Evolutionary conservation across 2,888 invertebrate genomes (phyloP).

Genomic region (Watsonalla cultraria): DNA sequence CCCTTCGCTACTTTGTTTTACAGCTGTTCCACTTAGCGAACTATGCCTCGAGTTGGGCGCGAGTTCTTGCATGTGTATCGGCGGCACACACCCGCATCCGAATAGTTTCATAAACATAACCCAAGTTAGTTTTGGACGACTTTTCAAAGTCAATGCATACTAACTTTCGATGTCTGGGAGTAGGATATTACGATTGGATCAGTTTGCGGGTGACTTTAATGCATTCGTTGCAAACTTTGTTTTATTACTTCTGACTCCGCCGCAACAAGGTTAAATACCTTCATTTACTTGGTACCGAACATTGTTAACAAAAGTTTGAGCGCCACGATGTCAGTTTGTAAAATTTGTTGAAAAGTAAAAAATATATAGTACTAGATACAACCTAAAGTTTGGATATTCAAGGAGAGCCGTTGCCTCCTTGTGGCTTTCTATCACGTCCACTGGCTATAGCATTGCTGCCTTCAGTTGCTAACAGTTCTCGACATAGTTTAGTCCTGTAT

Average conservation of each 20-base stretch:
- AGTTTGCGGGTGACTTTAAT: conserved; percentile 73
- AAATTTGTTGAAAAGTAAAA: too few species aligned
- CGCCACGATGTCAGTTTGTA: background rate
- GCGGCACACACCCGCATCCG: conserved; percentile 74
- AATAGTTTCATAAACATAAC: conserved; percentile 80
- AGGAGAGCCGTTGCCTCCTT: too few species aligned
- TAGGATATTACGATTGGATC: conserved; percentile 77
- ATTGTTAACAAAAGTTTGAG: background rate
- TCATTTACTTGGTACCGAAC: conserved; percentile 38
- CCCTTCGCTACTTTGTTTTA: conserved; percentile 79
- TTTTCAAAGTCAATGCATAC: conserved; percentile 80
- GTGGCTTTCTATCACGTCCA: too few species aligned
- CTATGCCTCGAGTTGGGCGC: conserved; percentile 77
- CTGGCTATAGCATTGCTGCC: too few species aligned
- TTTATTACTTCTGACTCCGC: conserved; percentile 66
- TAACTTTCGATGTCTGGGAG: conserved; percentile 77
- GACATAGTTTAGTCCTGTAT: too few species aligned
- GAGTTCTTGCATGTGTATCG: conserved; percentile 78
- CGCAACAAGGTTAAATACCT: conserved; percentile 62
- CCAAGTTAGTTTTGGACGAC: conserved; percentile 78
- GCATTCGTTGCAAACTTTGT: conserved; percentile 75
- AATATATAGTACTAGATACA: too few species aligned
- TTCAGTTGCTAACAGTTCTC: too few species aligned
- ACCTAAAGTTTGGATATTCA: too few species aligned
- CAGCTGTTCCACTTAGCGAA: conserved; percentile 79